These are phyloP conservation scores for Atherix ibis DNA, from an alignment of 2,888 invertebrate genomes.

Conservation along the genomic window DNA sequence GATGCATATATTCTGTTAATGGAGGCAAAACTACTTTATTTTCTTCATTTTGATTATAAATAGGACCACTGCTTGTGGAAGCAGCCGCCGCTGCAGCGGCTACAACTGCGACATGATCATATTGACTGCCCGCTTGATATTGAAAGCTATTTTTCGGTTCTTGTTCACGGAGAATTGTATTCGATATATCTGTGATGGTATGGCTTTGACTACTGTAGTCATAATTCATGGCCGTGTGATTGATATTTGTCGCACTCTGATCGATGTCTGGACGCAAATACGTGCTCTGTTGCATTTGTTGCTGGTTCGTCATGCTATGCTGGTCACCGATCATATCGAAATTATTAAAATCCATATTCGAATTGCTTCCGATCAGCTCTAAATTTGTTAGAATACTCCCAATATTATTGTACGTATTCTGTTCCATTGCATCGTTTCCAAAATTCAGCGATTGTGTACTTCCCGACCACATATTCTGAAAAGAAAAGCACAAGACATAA, in stretches of 20 bases:
- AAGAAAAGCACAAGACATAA: conserved; percentile 1
- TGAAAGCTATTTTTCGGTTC: conserved; percentile 8
- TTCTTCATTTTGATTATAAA: conserved; percentile 10
- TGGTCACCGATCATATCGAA: conserved; percentile 23
- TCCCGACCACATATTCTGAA: conserved; percentile 29
- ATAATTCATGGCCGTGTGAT: conserved; percentile 11
- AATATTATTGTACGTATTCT: conserved; percentile 25
- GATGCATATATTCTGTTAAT: conserved; percentile 28
- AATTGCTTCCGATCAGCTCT: conserved; percentile 27
- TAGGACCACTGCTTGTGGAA: conserved; percentile 3
- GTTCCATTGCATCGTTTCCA: conserved; percentile 16
- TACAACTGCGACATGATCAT: conserved; percentile 12
- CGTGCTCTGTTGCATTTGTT: conserved; percentile 16
- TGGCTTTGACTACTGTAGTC: conserved; percentile 12
- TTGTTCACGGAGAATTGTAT: conserved; percentile 10
- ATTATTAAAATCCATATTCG: conserved; percentile 28
- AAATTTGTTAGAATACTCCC: conserved; percentile 33
- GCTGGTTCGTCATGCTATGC: conserved; percentile 11
- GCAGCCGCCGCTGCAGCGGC: conserved; percentile 9
- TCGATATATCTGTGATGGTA: conserved; percentile 14
- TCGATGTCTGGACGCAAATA: conserved; percentile 12
- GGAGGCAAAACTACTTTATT: conserved; percentile 21
- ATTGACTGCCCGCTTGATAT: conserved; percentile 15
- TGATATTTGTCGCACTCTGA: conserved; percentile 10
- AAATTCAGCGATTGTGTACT: conserved; percentile 14